phyloP scores from a whole-genome alignment of 2,888 invertebrate species.

The Rhimphoctona megacephalus region DNA sequence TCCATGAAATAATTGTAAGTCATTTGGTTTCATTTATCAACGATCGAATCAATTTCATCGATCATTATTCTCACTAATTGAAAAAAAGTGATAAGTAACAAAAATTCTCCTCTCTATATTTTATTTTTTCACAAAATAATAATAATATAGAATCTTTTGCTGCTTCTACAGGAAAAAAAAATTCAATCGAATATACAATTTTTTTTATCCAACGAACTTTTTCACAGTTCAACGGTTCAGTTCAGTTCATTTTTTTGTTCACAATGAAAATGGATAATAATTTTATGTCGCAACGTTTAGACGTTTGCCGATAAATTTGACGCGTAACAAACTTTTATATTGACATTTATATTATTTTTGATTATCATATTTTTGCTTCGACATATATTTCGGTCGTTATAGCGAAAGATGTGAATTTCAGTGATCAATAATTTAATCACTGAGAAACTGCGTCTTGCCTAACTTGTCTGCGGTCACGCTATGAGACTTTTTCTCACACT shows the following conservation, averaged over 20 bases:
- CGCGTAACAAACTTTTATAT: neutral
- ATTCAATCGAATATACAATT: neutral
- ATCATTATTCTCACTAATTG: neutral
- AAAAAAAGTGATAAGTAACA: neutral
- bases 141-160: neutral
- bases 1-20: constrained; percentile 45
- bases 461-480: too few species aligned
- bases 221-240: too few species aligned
- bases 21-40: neutral
- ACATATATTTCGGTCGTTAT: neutral
- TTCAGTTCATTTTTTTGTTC: too few species aligned
- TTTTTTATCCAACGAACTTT: too few species aligned
- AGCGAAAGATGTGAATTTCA: neutral
- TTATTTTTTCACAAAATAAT: neutral
- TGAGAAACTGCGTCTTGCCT: neutral
- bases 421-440: neutral
- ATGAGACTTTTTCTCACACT: too few species aligned
- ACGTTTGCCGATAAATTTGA: neutral
- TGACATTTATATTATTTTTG: neutral
- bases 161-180: neutral
- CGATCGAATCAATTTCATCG: neutral
- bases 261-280: too few species aligned
- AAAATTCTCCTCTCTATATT: neutral
- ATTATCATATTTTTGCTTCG: too few species aligned
- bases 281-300: neutral